Percentiles rank a stretch among this genome's conserved stretches.
These are phyloP conservation scores for Pemphigus obesinymphae DNA, from an alignment of 1,140 invertebrate species.

Conservation along the genomic window DNA sequence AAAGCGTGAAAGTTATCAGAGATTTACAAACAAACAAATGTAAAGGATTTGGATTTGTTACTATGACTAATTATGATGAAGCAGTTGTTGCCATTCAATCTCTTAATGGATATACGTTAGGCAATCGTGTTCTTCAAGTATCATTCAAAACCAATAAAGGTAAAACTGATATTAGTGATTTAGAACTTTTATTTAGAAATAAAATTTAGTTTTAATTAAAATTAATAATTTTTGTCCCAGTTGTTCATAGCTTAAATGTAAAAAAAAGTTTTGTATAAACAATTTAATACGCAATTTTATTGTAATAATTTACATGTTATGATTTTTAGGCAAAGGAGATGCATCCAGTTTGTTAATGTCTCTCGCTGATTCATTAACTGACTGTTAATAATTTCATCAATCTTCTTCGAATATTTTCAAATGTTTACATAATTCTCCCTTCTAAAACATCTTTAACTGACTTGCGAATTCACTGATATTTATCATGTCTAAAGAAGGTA, in stretches of 20 bases:
- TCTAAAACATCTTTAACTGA: constrained; percentile 39
- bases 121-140: constrained; percentile 96
- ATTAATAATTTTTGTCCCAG: not conserved
- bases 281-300: not conserved
- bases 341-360: constrained; percentile 42
- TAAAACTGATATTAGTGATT: constrained; percentile 68
- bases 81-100: constrained; percentile 95
- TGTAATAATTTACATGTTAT: constrained; percentile 31
- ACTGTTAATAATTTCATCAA: constrained; percentile 40
- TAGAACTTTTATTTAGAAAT: constrained; percentile 10
- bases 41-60: constrained; percentile 99
- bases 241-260: not conserved
- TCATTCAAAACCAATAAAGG: constrained; percentile 96
- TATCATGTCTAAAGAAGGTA: constrained; percentile 39
- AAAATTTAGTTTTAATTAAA: constrained; percentile 10
- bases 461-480: constrained; percentile 27
- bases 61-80: constrained; percentile 99
- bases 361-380: constrained; percentile 40
- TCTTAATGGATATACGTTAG: constrained; percentile 94
- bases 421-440: constrained; percentile 33
- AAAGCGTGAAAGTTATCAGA: constrained; percentile 95
- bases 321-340: constrained; percentile 37
- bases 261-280: not conserved
- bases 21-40: constrained; percentile 98
- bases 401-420: constrained; percentile 34